A percentile compares a stretch with the other conserved stretches of the same genome.
Evolutionary conservation across 2,113 vertebrate species (phyloP).

Genomic region (Elephantulus edwardii): DNA sequence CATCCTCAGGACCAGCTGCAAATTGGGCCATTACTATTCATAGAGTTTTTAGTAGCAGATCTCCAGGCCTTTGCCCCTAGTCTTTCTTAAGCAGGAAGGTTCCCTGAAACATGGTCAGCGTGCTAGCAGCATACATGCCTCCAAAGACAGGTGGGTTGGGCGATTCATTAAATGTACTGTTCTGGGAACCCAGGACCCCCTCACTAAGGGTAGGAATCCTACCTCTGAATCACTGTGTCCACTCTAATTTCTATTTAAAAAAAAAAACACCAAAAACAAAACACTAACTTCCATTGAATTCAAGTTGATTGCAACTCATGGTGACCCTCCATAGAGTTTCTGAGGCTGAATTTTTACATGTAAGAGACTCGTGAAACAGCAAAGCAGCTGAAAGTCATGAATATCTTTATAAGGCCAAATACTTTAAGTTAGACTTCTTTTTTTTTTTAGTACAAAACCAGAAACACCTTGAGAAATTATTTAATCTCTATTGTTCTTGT

Average conservation of each 20-base stretch:
- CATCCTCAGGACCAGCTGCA: not conserved
- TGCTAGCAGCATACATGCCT: not conserved
- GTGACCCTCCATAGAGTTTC: too few relatives aligned
- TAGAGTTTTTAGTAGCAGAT: too few relatives aligned
- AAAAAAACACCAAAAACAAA: too few relatives aligned
- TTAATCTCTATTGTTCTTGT: too few relatives aligned
- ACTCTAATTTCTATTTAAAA: not conserved
- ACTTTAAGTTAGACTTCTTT: not conserved
- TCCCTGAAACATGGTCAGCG: not conserved
- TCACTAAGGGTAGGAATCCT: not conserved
- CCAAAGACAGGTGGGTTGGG: not conserved
- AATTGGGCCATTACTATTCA: not conserved
- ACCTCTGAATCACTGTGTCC: too few relatives aligned
- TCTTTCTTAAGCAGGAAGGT: too few relatives aligned
- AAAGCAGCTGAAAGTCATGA: not conserved
- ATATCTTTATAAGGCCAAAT: not conserved
- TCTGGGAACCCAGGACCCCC: not conserved
- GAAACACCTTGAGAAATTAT: not conserved
- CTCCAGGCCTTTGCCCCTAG: too few relatives aligned
- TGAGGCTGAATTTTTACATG: too few relatives aligned
- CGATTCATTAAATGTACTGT: not conserved
- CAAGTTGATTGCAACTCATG: too few relatives aligned
- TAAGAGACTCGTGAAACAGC: not conserved
- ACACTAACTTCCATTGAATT: too few relatives aligned
- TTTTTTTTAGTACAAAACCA: not conserved